phyloP scores from a whole-genome alignment of 2,797 vertebrate species.

The Sebastes oblongus region DNA sequence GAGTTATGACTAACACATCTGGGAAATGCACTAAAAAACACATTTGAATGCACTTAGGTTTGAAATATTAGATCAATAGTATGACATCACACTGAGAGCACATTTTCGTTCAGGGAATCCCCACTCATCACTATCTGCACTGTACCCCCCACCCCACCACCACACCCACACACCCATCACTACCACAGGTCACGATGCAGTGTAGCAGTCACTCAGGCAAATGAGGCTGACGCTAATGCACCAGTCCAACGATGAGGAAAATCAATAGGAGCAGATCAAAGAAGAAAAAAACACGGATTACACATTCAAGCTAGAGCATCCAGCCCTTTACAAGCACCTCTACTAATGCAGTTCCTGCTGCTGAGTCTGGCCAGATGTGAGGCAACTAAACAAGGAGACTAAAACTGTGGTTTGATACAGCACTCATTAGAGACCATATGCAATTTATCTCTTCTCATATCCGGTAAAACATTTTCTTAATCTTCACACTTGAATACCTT shows the following conservation, averaged over 20 bases:
- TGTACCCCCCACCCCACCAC: neutral
- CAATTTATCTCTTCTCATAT: neutral
- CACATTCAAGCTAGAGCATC: neutral
- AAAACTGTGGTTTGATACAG: neutral
- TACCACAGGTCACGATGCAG: conserved; percentile 24
- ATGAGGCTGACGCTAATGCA: conserved; percentile 55
- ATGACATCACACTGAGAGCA: conserved; percentile 39
- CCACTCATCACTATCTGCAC: conserved; percentile 17
- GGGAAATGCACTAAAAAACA: neutral
- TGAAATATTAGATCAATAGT: neutral
- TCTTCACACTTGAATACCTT: neutral
- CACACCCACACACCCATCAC: neutral
- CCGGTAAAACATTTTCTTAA: neutral
- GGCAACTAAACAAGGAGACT: neutral
- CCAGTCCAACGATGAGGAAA: conserved; percentile 35
- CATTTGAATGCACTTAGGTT: neutral
- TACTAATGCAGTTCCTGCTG: neutral
- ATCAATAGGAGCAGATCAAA: conserved; percentile 43
- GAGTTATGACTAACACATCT: neutral
- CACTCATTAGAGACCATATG: neutral
- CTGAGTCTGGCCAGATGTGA: neutral
- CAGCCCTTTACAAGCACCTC: neutral
- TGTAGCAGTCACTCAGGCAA: conserved; percentile 27
- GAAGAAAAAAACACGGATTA: neutral
- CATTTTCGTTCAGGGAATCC: conserved; percentile 67